phyloP scores from a whole-genome alignment of 2,888 invertebrate species.

The Habrosyne pyritoides region DNA sequence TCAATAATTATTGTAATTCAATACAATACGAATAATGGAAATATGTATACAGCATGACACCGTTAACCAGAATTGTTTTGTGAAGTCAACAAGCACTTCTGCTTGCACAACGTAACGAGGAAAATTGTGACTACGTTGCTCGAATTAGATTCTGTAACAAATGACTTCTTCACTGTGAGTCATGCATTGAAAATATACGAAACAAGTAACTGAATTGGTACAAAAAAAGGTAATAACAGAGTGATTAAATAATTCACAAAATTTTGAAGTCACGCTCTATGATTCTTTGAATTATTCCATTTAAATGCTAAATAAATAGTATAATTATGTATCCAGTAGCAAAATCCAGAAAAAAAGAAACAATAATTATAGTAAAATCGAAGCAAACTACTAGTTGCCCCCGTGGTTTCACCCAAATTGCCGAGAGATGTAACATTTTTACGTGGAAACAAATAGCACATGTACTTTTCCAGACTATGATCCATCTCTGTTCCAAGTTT shows the following conservation, averaged over 20 bases:
- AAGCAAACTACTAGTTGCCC: background rate
- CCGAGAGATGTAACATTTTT: no score
- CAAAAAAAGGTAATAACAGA: background rate
- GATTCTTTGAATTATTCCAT: background rate
- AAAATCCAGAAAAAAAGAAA: no score
- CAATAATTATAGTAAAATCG: no score
- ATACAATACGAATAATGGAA: background rate
- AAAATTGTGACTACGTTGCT: conserved; percentile 13
- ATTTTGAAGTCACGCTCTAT: background rate
- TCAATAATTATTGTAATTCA: background rate
- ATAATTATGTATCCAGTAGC: background rate
- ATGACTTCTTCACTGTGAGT: background rate
- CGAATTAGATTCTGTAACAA: conserved; percentile 29
- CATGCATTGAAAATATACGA: background rate
- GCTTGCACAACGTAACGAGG: background rate
- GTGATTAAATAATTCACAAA: background rate
- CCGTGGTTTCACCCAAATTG: no score
- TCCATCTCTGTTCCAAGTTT: no score
- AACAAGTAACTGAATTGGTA: background rate
- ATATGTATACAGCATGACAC: conserved; percentile 12
- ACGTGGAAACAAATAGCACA: no score
- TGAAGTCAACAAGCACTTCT: background rate
- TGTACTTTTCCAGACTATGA: no score
- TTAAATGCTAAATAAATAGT: background rate
- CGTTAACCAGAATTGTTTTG: conserved; percentile 15